Evolutionary conservation across 2,113 vertebrate species (phyloP), one percentile per base, ranked within the genome.

Genomic region (Ophthalmolycus amberensis): DNA sequence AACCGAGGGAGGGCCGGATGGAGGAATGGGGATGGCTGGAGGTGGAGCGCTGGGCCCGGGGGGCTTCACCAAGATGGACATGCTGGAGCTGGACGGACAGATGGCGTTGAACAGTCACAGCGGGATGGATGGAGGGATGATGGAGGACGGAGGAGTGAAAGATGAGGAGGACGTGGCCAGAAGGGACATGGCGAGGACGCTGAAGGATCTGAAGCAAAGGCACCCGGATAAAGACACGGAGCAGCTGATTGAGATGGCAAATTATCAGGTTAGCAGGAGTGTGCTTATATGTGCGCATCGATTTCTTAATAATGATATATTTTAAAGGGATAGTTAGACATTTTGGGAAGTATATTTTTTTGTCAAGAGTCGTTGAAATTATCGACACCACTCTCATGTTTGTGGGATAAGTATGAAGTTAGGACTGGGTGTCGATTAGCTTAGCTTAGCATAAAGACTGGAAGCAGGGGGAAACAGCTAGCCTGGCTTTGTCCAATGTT

Each of bases 161-260:
- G 92, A 95, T 11, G 94, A 95, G 77, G 94, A 96, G 22, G 95
- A 96, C 1, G 95, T 95, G 85, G 94, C 89, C 22, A 90, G 94
- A 69, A 92, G 94, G 79, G 96, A 96, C 75, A 97, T 97, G 96
- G 95, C 96, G 1, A 94, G 90, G 32, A 95, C 92, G 0, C 92
- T 97, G 77, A 96, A 96, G 90, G 96, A 97, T 37, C 94, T 97
- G 40, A 96, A 96, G 78, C 96, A 96, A 77, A 94, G 94, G 60
- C 95, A 96, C 63, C 96, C 96, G 0, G 96, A 96, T 3, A 96
- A 96, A 84, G 96, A 96, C 92, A 96, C 95, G 95, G 96, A 96
- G 83, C 96, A 97, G 84, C 93, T 97, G 7, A 95, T 96, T 18
- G 96, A 97, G 89, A 94, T 97, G 94, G 96, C 96, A 27, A 96